Evolutionary conservation across 2,797 vertebrate species (phyloP).

Genomic region (Peromyscus melanophrys): DNA sequence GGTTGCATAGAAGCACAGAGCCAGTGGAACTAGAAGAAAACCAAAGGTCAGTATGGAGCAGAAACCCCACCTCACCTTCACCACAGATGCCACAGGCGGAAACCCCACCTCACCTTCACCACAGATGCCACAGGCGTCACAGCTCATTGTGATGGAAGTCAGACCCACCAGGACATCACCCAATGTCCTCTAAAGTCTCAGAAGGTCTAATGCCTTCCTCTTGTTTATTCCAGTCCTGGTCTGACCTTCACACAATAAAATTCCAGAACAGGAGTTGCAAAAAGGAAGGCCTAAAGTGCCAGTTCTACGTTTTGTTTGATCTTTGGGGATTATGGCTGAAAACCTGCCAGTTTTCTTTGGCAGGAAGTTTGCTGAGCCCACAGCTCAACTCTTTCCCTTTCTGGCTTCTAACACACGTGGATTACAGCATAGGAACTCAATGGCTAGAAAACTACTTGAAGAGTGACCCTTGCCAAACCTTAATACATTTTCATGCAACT

Average conservation of each 20-base stretch:
- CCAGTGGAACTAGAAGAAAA: background rate
- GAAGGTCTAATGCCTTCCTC: background rate
- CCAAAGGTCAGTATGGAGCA: background rate
- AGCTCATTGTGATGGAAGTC: background rate
- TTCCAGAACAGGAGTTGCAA: background rate
- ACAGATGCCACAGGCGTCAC: no score
- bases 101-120: background rate
- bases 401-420: background rate
- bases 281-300: background rate
- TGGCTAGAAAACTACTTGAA: background rate
- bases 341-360: background rate
- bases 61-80: background rate
- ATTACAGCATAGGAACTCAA: background rate
- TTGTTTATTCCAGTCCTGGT: background rate
- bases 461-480: background rate
- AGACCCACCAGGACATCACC: background rate
- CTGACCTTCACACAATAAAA: background rate
- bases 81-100: no score
- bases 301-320: background rate
- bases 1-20: background rate
- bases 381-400: background rate
- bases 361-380: background rate
- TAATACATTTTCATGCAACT: background rate
- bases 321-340: constrained; percentile 34
- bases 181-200: background rate